A percentile compares a stretch with the other conserved stretches of the same genome.
These are phyloP conservation scores for Bombus vancouverensis DNA, from an alignment of 1,140 invertebrate species.

Conservation along the genomic window DNA sequence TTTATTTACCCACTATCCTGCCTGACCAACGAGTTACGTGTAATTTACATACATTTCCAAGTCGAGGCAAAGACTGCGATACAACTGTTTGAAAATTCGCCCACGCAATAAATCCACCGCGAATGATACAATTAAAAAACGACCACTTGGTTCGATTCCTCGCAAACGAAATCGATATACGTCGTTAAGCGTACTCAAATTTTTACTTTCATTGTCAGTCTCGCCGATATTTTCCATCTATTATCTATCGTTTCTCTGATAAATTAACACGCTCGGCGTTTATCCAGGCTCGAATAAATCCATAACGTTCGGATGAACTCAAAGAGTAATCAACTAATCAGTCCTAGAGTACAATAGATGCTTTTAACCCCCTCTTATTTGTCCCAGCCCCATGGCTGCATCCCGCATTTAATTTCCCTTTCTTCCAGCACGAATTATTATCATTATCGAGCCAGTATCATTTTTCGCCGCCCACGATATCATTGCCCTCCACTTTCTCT, in stretches of 20 bases:
- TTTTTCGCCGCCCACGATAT: constrained; percentile 55
- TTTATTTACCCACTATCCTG: constrained; percentile 32
- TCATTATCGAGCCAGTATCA: constrained; percentile 55
- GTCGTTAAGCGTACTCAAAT: constrained; percentile 6
- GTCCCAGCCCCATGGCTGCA: background rate
- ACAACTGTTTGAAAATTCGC: background rate
- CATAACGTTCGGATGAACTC: constrained; percentile 25
- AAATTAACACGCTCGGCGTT: constrained; percentile 49
- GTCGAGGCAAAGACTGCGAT: background rate
- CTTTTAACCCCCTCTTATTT: background rate
- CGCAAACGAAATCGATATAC: background rate
- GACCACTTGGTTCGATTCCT: background rate
- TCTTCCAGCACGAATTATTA: constrained; percentile 55
- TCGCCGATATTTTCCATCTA: background rate
- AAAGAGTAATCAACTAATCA: constrained; percentile 56
- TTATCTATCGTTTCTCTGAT: constrained; percentile 25
- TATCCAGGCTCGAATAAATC: constrained; percentile 39
- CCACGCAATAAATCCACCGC: background rate
- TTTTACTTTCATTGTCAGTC: constrained; percentile 1
- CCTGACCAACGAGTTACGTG: background rate
- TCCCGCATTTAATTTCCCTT: constrained; percentile 62
- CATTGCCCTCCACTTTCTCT: constrained; percentile 25
- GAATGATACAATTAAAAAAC: background rate
- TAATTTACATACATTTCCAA: constrained; percentile 23
- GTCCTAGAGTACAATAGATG: constrained; percentile 56